Percentiles rank a stretch among this genome's conserved stretches.
phyloP scores from a whole-genome alignment of 2,113 vertebrate genomes.

The Cairina moschata region DNA sequence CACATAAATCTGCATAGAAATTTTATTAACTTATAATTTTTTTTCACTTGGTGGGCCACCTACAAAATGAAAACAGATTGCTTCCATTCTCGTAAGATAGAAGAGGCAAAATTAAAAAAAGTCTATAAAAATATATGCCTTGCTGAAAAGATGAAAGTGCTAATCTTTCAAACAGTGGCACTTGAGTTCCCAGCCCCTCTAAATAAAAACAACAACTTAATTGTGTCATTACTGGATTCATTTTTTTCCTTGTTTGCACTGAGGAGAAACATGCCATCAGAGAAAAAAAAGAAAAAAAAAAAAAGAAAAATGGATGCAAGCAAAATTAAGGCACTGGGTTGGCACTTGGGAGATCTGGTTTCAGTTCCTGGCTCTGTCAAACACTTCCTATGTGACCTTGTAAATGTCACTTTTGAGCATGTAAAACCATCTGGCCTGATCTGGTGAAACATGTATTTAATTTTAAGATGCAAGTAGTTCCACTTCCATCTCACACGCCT shows the following conservation, averaged over 20 bases:
- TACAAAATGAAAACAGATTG: conserved; percentile 32
- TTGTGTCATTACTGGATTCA: neutral
- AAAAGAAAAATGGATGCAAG: neutral
- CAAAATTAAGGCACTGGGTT: conserved; percentile 23
- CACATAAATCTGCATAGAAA: conserved; percentile 27
- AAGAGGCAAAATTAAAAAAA: neutral
- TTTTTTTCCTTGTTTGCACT: neutral
- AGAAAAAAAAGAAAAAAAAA: neutral
- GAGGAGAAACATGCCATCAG: neutral
- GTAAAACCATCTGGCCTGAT: conserved; percentile 66
- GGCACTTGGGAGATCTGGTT: conserved; percentile 19
- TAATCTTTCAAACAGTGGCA: neutral
- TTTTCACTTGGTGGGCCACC: conserved; percentile 57
- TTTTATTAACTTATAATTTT: conserved; percentile 52
- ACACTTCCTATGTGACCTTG: conserved; percentile 65
- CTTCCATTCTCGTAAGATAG: neutral
- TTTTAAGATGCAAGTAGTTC: conserved; percentile 63
- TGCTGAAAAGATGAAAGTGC: neutral
- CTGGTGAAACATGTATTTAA: conserved; percentile 66
- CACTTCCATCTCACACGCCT: conserved; percentile 33
- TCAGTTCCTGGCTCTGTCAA: conserved; percentile 59
- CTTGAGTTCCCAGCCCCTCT: neutral
- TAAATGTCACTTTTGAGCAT: conserved; percentile 65
- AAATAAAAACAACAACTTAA: neutral
- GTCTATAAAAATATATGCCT: neutral